Evolutionary conservation across 2,113 vertebrate genomes (phyloP), one percentile per base, ranked within the genome.

Genomic region (Peromyscus polionotus): DNA sequence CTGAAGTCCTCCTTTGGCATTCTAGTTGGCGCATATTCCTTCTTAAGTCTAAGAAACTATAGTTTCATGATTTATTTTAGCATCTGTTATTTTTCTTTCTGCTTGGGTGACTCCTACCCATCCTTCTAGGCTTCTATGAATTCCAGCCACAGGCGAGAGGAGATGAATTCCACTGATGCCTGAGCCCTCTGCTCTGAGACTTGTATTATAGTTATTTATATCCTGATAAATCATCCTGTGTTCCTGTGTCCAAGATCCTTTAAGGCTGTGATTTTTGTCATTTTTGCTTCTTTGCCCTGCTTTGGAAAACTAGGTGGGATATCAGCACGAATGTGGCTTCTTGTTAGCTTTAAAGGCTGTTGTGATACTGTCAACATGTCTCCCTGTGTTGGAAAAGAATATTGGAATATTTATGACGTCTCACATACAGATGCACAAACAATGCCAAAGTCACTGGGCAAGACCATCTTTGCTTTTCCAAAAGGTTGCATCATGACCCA

Each of bases 91-190:
- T 94, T 86, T 94, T 84, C 51, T 88, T 65, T 95, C 90, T 77
- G 54, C 77, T 36, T 86, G 54, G 20, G 17, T 72, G 57, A 92
- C 42, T 22, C 20, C 76, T 54, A 51, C 68, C 80, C 63, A 85
- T 90, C 51, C 84, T 84, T 94, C 9, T 10, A 88, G 79, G 92
- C 70, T 85, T 96, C 73, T n/a, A 67, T 95, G 68, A 95, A 88
- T 45, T 59, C 70, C 2, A 95, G 73, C 87, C 77, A 0, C 19
- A 19, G 59, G 68, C 26, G 2, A 67, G 57, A 93, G n/a, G 8
- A 57, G 33, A 83, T 51, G 51, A 73, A 42, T 0, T 12, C 61
- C 51, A 14, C 5, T 75, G 86, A 76, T 39, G 0, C 19, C 36
- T 33, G 16, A 28, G 61, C 57, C 80, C 63, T 94, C 63, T 76